Percentiles rank a stretch among this genome's conserved stretches.
These are phyloP conservation scores for Channa argus DNA, from an alignment of 2,113 vertebrate species.

Conservation along the genomic window DNA sequence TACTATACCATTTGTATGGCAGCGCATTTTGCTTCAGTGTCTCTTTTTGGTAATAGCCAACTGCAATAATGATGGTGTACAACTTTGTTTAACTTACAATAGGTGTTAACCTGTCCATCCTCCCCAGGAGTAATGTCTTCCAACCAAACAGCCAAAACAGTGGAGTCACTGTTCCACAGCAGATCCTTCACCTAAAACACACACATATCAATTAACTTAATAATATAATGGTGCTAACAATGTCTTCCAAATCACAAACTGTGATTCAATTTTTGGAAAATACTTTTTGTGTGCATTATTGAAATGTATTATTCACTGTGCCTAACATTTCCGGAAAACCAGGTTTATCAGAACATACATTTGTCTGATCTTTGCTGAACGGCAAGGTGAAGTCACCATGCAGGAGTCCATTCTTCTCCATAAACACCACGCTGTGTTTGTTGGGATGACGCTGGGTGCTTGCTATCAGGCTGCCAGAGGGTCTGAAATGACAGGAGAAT, in stretches of 20 bases:
- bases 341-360: constrained; percentile 76
- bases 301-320: too few species aligned
- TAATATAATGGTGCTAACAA: too few species aligned
- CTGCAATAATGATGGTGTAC: too few species aligned
- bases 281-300: too few species aligned
- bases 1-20: too few species aligned
- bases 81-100: constrained; percentile 80
- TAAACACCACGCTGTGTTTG: constrained; percentile 93
- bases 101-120: constrained; percentile 69
- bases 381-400: constrained; percentile 95
- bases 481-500: constrained; percentile 76
- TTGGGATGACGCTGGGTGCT: constrained; percentile 92
- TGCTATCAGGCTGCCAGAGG: constrained; percentile 92
- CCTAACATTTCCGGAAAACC: too few species aligned
- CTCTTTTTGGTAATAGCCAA: too few species aligned
- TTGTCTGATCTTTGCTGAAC: constrained; percentile 87
- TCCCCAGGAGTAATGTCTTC: constrained; percentile 84
- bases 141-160: constrained; percentile 90
- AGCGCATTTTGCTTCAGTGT: too few species aligned
- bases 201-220: background rate
- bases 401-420: constrained; percentile 97
- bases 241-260: accelerated
- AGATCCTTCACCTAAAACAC: constrained; percentile 89
- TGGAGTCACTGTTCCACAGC: constrained; percentile 96
- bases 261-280: too few species aligned